Conservation (phyloP, 2,888 invertebrate species). For the Stenurella melanura region DNA sequence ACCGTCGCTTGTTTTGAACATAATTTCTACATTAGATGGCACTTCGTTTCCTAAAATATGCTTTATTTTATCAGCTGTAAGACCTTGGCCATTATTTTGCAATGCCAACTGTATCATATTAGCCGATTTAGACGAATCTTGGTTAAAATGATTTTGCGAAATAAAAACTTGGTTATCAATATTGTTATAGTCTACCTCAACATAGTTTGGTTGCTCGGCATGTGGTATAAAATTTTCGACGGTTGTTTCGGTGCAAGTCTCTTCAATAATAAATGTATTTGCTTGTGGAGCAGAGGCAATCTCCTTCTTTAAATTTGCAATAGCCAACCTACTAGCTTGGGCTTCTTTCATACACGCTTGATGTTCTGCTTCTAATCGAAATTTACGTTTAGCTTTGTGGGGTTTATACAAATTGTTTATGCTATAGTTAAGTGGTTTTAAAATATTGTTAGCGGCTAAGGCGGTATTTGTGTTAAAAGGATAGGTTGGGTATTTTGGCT, state of each 20-base stretch:
- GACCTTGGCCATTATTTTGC: constrained; percentile 51
- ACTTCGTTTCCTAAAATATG: constrained; percentile 69
- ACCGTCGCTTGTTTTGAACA: constrained; percentile 80
- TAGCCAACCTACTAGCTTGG: constrained; percentile 71
- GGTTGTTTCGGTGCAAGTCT: constrained; percentile 70
- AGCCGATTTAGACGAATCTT: constrained; percentile 37
- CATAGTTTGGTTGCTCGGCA: constrained; percentile 58
- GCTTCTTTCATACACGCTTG: constrained; percentile 72
- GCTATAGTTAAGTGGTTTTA: constrained; percentile 58
- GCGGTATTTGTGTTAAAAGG: constrained; percentile 57
- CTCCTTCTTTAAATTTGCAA: constrained; percentile 73
- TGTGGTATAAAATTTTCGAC: constrained; percentile 71
- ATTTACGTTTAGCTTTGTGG: constrained; percentile 65
- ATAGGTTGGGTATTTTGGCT: constrained; percentile 70
- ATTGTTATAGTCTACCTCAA: constrained; percentile 44
- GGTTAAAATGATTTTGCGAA: constrained; percentile 51
- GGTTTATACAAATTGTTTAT: constrained; percentile 60
- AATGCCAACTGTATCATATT: constrained; percentile 56
- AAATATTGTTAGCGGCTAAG: constrained; percentile 47
- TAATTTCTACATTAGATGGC: constrained; percentile 75
- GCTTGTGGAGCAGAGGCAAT: constrained; percentile 69
- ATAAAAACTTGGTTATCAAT: constrained; percentile 55
- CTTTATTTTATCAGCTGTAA: constrained; percentile 68
- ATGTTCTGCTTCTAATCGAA: constrained; percentile 68
- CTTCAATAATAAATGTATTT: constrained; percentile 70